Evolutionary conservation across 2,113 vertebrate species (phyloP).

Genomic region (Saimiri boliviensis): DNA sequence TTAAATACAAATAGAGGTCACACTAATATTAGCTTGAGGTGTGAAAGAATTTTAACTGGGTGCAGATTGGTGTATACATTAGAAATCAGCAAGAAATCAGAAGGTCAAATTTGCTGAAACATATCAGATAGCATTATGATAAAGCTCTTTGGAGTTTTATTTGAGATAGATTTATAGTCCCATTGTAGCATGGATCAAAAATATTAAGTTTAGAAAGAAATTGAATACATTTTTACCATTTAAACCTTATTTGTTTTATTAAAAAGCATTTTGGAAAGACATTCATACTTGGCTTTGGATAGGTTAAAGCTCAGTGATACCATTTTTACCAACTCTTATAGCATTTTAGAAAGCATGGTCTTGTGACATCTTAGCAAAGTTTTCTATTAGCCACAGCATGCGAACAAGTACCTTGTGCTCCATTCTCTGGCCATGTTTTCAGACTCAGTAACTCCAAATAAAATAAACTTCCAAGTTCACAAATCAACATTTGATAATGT

Average conservation of each 20-base stretch:
- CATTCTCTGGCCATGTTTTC: not conserved
- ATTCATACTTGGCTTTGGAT: not conserved
- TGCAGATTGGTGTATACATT: not conserved
- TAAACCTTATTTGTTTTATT: slow-evolving; percentile 10
- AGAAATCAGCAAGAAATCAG: not conserved
- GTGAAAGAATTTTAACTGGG: not conserved
- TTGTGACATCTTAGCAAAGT: not conserved
- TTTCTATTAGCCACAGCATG: not conserved
- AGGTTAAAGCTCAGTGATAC: not conserved
- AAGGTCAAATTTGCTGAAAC: not conserved
- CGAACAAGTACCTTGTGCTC: not conserved
- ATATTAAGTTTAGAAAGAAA: not conserved
- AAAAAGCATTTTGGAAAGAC: slow-evolving; percentile 27
- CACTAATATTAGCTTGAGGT: not conserved
- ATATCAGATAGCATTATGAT: not conserved
- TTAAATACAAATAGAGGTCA: not conserved
- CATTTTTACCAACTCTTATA: not conserved
- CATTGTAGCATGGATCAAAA: not conserved
- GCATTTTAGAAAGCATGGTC: not conserved
- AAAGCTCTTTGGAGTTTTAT: not conserved
- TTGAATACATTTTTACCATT: not conserved
- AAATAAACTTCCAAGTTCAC: not conserved
- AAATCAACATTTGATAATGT: slow-evolving; percentile 6
- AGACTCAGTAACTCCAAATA: not conserved
- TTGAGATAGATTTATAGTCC: not conserved